phyloP scores from a whole-genome alignment of 2,888 invertebrate species.

The Poecilobothrus nobilitatus region DNA sequence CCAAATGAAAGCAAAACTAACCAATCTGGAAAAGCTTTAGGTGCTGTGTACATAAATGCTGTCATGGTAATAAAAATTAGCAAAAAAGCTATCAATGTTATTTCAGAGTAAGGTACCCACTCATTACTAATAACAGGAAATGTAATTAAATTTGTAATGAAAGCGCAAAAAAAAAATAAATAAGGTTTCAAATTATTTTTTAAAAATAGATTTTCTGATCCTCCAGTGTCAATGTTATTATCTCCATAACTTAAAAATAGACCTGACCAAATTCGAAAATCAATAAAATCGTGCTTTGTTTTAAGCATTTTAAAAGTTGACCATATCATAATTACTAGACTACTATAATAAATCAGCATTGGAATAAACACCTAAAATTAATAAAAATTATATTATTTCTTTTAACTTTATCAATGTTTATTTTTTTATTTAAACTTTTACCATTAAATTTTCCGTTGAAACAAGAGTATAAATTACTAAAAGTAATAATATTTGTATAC shows the following conservation, averaged over 20 bases:
- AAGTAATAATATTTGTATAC: constrained; percentile 47
- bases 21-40: constrained; percentile 53
- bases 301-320: constrained; percentile 79
- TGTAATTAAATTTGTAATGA: constrained; percentile 65
- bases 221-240: constrained; percentile 63
- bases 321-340: constrained; percentile 67
- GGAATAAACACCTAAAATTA: constrained; percentile 50
- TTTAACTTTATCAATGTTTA: no score
- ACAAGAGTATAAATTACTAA: constrained; percentile 62
- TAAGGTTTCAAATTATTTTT: constrained; percentile 75
- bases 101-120: constrained; percentile 78
- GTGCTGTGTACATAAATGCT: constrained; percentile 55
- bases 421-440: constrained; percentile 29
- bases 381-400: not conserved
- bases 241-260: constrained; percentile 75
- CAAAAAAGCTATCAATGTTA: constrained; percentile 67
- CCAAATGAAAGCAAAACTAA: constrained; percentile 69
- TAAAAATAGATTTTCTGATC: constrained; percentile 71
- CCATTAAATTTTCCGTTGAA: constrained; percentile 59
- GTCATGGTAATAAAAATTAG: constrained; percentile 68
- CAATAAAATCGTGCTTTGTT: constrained; percentile 63
- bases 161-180: constrained; percentile 66
- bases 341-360: constrained; percentile 63
- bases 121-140: constrained; percentile 71
- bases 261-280: constrained; percentile 77